phyloP scores from a whole-genome alignment of 2,113 vertebrate species.

The Trachemys scripta region DNA sequence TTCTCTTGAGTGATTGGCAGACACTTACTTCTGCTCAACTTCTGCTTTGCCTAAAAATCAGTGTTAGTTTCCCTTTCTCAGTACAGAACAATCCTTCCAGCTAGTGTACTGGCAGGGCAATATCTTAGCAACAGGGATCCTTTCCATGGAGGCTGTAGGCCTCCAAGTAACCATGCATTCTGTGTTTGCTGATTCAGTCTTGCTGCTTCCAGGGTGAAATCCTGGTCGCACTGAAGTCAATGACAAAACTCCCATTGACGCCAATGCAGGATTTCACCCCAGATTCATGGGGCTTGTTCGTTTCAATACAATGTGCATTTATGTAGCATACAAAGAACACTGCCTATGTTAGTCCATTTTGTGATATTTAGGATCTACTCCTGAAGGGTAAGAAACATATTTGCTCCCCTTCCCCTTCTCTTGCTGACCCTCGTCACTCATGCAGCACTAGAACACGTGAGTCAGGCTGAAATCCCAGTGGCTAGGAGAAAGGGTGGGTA shows the following conservation, averaged over 20 bases:
- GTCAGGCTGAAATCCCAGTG: constrained; percentile 53
- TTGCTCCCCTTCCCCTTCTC: neutral
- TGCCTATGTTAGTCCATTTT: neutral
- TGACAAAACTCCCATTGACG: neutral
- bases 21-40: neutral
- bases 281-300: neutral
- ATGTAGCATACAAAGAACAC: neutral
- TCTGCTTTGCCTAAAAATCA: neutral
- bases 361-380: neutral
- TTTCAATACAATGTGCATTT: neutral
- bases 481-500: constrained; percentile 43
- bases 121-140: neutral
- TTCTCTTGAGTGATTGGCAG: neutral
- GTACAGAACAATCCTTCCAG: neutral
- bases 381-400: neutral
- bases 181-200: neutral
- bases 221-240: neutral
- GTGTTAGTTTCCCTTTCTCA: neutral
- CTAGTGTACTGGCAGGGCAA: neutral
- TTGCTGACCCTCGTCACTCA: neutral
- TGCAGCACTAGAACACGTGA: constrained; percentile 17
- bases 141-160: neutral
- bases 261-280: neutral
- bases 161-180: neutral
- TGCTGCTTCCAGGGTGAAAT: neutral